Evolutionary conservation across 2,888 invertebrate species (phyloP), one percentile per base, ranked within the genome.

Genomic region (Cerceris rybyensis): DNA sequence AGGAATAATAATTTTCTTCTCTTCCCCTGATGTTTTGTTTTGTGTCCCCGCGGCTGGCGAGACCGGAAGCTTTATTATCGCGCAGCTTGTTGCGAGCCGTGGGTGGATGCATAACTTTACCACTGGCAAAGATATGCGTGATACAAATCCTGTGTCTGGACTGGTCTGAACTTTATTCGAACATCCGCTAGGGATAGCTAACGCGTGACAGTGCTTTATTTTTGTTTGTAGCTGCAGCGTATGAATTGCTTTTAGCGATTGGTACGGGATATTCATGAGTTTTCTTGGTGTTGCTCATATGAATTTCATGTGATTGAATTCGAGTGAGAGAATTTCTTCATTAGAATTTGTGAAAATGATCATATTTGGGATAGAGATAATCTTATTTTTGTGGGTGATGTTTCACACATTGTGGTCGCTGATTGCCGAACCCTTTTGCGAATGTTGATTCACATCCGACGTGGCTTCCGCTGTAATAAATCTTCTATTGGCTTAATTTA

Each of bases 61-160:
- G 75, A 78, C 85, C 87, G 87, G 87, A 87, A 87, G 75, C 79
- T 76, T 83, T 80, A 80, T 87, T 87, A 87, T 87, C 87, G 81
- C 71, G 70, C 67, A 69, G 75, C 75, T 83, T 77, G 76, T 78
- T 78, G 75, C 58, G 39, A 80, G 59, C 49, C 73, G 78, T 84
- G 81, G 77, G 68, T 82, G 83, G 68, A 82, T 55, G 68, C 64
- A 43, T 60, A 76, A 64, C 61, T 70, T 68, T 73, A 71, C 70
- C 64, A 52, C 67, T n/a, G 59, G 73, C 80, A 59, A 72, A 67
- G 71, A 81, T 76, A 78, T 55, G 70, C 57, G 16, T 8, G 57
- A 55, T 63, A 60, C 74, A 66, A 75, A 76, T 65, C 64, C 75
- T 50, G 52, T 57, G 50, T n/a, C 49, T 6, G 16, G 69, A 69